phyloP scores from a whole-genome alignment of 2,113 vertebrate species.

The Cavia aperea region DNA sequence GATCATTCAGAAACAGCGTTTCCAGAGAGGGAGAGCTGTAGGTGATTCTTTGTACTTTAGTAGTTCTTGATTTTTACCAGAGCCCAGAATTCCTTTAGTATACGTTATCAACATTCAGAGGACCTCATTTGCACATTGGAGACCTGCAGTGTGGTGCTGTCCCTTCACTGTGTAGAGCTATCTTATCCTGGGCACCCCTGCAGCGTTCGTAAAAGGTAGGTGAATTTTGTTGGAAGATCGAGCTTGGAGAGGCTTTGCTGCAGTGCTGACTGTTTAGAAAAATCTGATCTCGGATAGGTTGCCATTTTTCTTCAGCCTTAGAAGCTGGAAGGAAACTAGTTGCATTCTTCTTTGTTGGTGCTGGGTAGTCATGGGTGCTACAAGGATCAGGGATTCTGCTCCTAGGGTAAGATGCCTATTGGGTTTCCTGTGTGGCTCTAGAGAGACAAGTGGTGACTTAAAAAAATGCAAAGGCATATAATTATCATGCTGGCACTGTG shows the following conservation, averaged over 20 bases:
- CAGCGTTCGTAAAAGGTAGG: too few species aligned
- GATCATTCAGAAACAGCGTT: neutral
- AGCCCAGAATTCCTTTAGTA: neutral
- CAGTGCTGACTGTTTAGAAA: neutral
- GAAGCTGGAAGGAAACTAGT: neutral
- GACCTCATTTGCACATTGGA: neutral
- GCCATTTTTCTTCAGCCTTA: rapidly evolving
- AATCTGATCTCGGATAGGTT: rapidly evolving
- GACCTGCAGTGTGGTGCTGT: neutral
- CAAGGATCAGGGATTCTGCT: neutral
- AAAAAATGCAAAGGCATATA: neutral
- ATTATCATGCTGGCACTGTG: neutral
- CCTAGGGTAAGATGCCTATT: neutral
- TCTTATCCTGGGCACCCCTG: neutral
- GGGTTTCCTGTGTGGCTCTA: neutral
- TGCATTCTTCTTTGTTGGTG: neutral
- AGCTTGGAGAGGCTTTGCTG: neutral
- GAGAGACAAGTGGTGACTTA: neutral
- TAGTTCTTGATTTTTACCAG: neutral
- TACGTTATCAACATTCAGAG: neutral
- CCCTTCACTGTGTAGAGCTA: neutral
- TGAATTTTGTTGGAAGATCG: neutral
- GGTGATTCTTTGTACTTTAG: neutral
- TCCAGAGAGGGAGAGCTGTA: neutral
- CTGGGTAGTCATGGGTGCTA: neutral